A percentile compares a stretch with the other conserved stretches of the same genome.
Conservation (phyloP, 2,888 invertebrate genomes). For the Nasonia oneida region DNA sequence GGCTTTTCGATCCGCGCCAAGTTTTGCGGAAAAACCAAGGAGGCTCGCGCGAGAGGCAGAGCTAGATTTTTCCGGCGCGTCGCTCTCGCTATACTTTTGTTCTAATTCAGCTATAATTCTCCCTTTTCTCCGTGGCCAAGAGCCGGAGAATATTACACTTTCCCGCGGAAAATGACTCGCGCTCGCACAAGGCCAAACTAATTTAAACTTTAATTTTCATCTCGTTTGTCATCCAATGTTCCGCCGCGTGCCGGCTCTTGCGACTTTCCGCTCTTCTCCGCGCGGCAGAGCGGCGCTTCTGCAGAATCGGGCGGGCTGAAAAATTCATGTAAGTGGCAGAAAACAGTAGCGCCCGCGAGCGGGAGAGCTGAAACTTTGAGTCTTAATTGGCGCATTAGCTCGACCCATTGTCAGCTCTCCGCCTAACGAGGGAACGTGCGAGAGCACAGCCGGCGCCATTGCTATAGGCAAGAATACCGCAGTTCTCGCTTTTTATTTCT, state of each 20-base stretch:
- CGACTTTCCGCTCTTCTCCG: slow-evolving; percentile 45
- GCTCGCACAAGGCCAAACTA: slow-evolving; percentile 59
- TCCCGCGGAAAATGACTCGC: slow-evolving; percentile 58
- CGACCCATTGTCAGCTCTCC: slow-evolving; percentile 59
- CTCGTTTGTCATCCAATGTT: slow-evolving; percentile 63
- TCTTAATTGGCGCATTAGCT: slow-evolving; percentile 63
- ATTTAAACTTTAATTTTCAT: slow-evolving; percentile 65
- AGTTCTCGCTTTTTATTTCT: neutral
- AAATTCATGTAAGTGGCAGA: slow-evolving; percentile 62
- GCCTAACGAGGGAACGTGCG: slow-evolving; percentile 13
- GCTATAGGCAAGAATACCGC: slow-evolving; percentile 31
- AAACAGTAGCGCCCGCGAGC: slow-evolving; percentile 24
- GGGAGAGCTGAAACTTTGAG: slow-evolving; percentile 48
- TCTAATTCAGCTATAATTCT: slow-evolving; percentile 61
- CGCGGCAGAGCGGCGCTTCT: neutral
- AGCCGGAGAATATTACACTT: slow-evolving; percentile 58
- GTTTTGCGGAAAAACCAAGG: slow-evolving; percentile 25
- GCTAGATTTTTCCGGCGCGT: slow-evolving; percentile 45
- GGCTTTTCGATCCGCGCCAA: slow-evolving; percentile 42
- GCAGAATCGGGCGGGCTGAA: slow-evolving; percentile 51
- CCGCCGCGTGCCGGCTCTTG: neutral
- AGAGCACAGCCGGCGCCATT: neutral
- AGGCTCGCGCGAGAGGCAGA: neutral
- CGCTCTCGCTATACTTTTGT: slow-evolving; percentile 57
- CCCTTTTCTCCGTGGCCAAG: slow-evolving; percentile 33